phyloP scores from a whole-genome alignment of 2,797 vertebrate species.

The Glyptemys insculpta region DNA sequence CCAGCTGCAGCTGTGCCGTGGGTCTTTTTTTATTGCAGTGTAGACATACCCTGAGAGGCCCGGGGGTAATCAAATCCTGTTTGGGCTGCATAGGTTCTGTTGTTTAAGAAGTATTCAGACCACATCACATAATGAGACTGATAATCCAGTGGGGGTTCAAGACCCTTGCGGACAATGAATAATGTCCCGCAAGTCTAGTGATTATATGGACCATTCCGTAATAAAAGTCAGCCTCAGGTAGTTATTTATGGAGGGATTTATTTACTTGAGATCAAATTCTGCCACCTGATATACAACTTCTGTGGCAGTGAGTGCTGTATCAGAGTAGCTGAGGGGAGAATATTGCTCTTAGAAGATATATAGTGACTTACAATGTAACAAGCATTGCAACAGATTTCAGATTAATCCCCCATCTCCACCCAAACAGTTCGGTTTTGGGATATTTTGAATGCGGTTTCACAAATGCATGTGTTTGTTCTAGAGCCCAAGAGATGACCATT shows the following conservation, averaged over 20 bases:
- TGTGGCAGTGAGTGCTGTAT: not conserved
- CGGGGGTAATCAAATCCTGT: not conserved
- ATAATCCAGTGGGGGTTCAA: slow-evolving; percentile 33
- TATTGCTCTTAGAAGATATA: not conserved
- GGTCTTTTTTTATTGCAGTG: not conserved
- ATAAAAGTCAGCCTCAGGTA: not conserved
- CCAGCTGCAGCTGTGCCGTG: not conserved
- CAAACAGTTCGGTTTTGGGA: not conserved
- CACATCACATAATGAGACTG: not conserved
- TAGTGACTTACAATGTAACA: not conserved
- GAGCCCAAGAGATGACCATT: not conserved
- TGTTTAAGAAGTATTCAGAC: not conserved
- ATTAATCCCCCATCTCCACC: not conserved
- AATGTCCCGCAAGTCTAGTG: slow-evolving; percentile 15
- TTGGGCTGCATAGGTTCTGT: slow-evolving; percentile 1
- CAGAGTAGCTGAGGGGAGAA: not conserved
- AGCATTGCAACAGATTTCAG: not conserved
- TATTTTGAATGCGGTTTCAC: not conserved
- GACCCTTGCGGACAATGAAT: slow-evolving; percentile 33
- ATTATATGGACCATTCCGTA: not conserved
- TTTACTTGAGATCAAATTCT: slow-evolving; percentile 25
- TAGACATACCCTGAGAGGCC: not conserved
- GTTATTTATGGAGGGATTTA: not conserved
- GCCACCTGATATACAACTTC: slow-evolving; percentile 10
- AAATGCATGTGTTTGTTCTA: not conserved